Percentiles rank a stretch among this genome's conserved stretches.
phyloP scores from a whole-genome alignment of 2,113 vertebrate genomes.

The mouse (Mus musculus) region DNA sequence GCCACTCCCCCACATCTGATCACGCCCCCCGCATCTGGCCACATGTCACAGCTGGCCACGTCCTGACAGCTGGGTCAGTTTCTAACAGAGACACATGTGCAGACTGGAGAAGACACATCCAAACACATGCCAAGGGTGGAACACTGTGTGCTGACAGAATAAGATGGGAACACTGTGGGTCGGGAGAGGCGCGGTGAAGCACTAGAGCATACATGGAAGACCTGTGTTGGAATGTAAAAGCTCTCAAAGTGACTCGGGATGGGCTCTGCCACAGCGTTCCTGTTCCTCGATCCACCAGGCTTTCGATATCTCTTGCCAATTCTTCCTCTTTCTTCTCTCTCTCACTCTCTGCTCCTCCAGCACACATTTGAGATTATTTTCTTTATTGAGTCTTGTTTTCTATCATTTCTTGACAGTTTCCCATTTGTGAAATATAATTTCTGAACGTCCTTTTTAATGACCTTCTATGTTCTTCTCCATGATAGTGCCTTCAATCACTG shows the following conservation, averaged over 20 bases:
- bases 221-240: background rate
- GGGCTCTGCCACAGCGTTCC: rapidly evolving
- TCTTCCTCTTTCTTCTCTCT: background rate
- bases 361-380: background rate
- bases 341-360: background rate
- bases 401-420: background rate
- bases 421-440: background rate
- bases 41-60: too few relatives aligned
- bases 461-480: background rate
- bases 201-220: background rate
- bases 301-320: background rate
- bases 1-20: too few relatives aligned
- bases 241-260: background rate
- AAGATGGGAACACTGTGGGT: rapidly evolving
- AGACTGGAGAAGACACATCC: background rate
- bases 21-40: too few relatives aligned
- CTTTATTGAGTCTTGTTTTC: background rate
- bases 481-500: background rate
- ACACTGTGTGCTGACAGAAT: background rate
- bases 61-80: background rate
- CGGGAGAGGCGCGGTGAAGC: too few relatives aligned
- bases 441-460: background rate
- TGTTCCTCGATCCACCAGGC: background rate
- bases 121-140: background rate
- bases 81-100: background rate